Base-by-base conservation (phyloP, 2,888 invertebrate genomes). In the Laspeyria flexula region DNA sequence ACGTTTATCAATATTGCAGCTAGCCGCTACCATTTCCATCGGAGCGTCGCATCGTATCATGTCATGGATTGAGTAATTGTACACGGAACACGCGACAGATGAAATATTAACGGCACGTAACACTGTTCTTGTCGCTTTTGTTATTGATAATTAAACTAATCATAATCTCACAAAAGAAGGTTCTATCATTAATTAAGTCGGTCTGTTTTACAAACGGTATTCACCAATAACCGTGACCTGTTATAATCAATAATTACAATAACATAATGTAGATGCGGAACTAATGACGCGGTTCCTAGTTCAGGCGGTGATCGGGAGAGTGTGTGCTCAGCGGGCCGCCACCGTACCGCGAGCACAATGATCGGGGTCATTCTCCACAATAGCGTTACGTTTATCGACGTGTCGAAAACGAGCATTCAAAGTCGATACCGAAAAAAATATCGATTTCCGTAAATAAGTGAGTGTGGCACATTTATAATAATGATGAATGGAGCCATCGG, bases 401-500 rank as follows among this genome's bases (percentile, higher is more conserved):
- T 89, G 88, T 86, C 88, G 84, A 88, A 87, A 85, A 73, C 77
- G 71, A 71, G 78, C 77, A 90, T 92, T 89, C 87, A 90, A 84
- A 83, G 78, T 81, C 86, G 85, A 86, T 84, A 87, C 85, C 86
- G 87, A 91, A 92, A 91, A 92, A 92, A 91, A 92, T 90, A 92
- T 90, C 91, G 92, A 92, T 92, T 91, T 92, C 92, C 91, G 91
- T 92, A 91, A 92, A 91, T 92, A 92, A 92, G 90, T 82, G 90
- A 91, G 89, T 90, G 91, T 88, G 80, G 86, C 88, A 88, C 91
- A 91, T 91, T 91, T 89, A 90, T 91, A 90, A 91, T 91, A 91
- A 89, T 90, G 92, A 91, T 92, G 91, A 91, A 92, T 92, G 88
- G 88, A 76, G 73, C 76, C 82, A 85, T 86, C 85, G 86, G 83